Conservation (phyloP, 2,797 vertebrate genomes). For the Onychomys torridus region DNA sequence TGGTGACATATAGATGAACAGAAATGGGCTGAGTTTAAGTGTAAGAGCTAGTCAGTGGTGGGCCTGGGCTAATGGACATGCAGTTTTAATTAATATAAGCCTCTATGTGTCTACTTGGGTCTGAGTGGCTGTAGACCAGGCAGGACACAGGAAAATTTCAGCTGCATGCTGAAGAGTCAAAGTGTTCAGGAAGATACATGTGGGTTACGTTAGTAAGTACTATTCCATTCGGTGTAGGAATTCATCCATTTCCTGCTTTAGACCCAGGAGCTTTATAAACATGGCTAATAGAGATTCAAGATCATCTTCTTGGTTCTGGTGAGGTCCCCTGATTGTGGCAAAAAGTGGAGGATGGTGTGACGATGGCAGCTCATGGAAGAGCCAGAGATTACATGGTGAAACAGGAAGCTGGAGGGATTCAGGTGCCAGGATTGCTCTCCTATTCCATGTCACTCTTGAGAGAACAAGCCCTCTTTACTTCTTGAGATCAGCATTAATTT, state of each 20-base stretch:
- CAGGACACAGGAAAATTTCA: no score
- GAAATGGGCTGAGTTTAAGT: no score
- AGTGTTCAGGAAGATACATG: background rate
- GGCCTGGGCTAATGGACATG: no score
- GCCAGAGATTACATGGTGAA: background rate
- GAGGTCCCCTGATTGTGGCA: no score
- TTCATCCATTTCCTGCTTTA: background rate
- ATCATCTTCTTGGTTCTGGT: background rate
- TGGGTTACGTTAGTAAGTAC: background rate
- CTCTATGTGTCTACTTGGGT: no score
- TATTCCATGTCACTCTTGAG: background rate
- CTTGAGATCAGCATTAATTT: background rate
- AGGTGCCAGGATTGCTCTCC: background rate
- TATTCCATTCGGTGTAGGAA: background rate
- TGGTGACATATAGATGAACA: no score
- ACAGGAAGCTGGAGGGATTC: background rate
- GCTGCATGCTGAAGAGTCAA: background rate
- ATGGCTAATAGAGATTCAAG: background rate
- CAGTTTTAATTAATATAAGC: no score
- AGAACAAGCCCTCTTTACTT: background rate
- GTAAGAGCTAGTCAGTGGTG: no score
- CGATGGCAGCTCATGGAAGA: background rate
- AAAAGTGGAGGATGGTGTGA: background rate
- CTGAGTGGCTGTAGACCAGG: no score
- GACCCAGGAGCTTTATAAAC: background rate